Conservation (phyloP, 2,113 vertebrate species). For the Sisor rabdophorus region DNA sequence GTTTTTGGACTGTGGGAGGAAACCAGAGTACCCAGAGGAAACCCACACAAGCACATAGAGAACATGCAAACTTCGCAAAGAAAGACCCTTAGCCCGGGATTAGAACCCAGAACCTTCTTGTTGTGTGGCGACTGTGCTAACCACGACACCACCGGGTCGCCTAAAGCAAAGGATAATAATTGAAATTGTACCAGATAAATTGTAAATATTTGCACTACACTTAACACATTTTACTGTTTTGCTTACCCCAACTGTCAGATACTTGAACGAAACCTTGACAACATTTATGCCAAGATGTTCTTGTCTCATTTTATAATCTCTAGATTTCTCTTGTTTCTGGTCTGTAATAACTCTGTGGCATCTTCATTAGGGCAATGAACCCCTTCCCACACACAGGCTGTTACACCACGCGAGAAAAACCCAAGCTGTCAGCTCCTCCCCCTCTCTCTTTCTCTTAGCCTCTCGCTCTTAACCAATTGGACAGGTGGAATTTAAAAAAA, state of each 20-base stretch:
- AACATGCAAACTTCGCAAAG: too few relatives aligned
- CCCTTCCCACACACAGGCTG: conserved; percentile 43
- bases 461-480: background rate
- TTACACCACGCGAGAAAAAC: conserved; percentile 32
- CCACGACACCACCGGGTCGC: too few relatives aligned
- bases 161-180: background rate
- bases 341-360: conserved; percentile 12
- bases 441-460: conserved; percentile 8
- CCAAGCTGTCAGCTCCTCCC: conserved; percentile 31
- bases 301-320: background rate
- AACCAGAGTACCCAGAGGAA: too few relatives aligned
- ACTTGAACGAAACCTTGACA: background rate
- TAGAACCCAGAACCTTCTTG: too few relatives aligned
- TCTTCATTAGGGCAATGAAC: conserved; percentile 37
- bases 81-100: too few relatives aligned
- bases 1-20: too few relatives aligned
- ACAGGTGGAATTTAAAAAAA: background rate
- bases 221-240: background rate
- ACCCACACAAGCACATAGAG: too few relatives aligned
- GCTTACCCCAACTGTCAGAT: background rate
- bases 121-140: too few relatives aligned
- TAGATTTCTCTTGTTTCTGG: conserved; percentile 14
- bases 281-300: background rate
- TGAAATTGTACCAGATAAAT: background rate
- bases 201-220: background rate